A percentile compares a stretch with the other conserved stretches of the same genome.
Evolutionary conservation across 1,140 invertebrate species (phyloP).

Genomic region (Macrocentrus cingulum): DNA sequence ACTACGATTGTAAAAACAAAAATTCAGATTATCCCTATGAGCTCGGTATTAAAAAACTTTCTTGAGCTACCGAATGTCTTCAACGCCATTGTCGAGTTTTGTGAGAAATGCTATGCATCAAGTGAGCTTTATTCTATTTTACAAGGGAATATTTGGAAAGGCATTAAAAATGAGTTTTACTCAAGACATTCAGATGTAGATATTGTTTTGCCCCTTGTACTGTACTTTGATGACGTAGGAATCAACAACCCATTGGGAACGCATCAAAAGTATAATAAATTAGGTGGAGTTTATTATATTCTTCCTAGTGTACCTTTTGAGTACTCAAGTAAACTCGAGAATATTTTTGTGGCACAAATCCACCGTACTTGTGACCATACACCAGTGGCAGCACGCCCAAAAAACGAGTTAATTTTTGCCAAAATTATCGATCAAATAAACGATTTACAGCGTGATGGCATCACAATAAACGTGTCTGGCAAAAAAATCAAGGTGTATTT

Average conservation of each 20-base stretch:
- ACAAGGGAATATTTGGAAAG: conserved; percentile 22
- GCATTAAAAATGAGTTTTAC: conserved; percentile 3
- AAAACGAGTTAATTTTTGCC: conserved; percentile 33
- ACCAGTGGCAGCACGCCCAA: too few relatives aligned
- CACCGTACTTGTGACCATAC: conserved; percentile 38
- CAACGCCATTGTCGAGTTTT: neutral
- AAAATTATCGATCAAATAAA: conserved; percentile 35
- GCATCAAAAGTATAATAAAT: neutral
- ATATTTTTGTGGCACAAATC: conserved; percentile 38
- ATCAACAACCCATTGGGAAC: conserved; percentile 16
- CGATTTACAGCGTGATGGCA: conserved; percentile 34
- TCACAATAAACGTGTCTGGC: conserved; percentile 27
- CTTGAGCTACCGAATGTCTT: neutral
- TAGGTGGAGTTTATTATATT: neutral
- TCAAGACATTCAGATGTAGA: conserved; percentile 16
- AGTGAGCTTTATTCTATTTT: conserved; percentile 10
- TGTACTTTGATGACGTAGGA: conserved; percentile 25
- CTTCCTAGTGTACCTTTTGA: neutral
- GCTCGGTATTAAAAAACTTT: neutral
- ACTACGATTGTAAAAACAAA: too few relatives aligned
- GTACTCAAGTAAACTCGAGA: conserved; percentile 29
- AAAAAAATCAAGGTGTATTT: conserved; percentile 33
- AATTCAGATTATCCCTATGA: neutral
- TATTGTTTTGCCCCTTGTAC: conserved; percentile 16
- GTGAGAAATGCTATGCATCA: neutral